Base-by-base conservation (phyloP, 2,113 vertebrate genomes). In the Colinus virginianus region DNA sequence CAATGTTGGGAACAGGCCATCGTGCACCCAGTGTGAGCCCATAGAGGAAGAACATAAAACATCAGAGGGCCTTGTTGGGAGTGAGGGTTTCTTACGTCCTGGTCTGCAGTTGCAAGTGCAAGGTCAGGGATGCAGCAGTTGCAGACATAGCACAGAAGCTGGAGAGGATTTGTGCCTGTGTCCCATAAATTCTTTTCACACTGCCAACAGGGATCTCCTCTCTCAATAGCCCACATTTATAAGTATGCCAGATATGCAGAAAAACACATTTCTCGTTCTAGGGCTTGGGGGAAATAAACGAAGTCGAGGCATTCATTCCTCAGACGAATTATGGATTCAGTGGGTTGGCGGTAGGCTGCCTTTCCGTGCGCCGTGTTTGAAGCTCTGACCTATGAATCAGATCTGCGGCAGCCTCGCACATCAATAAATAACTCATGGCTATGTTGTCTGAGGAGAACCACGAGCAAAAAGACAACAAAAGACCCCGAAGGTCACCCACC, bases 81-180 rank as follows among this genome's bases (percentile, higher is more conserved):
- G 2, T 18, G 77, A 40, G 25, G 11, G 1, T 22, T 62, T 49
- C 58, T 32, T 1, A 26, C 30, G 71, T 36, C 40, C 45, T 32
- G 55, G 42, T 38, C 38, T 78, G 32, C 1, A 8, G 4, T 13
- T n/a, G 58, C 51, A 51, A 8, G 17, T 38, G 76, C 75, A 3
- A 1, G 3, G 1, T 17, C 40, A 30, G 48, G 32, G 26, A 9
- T 6, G 15, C 12, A n/a, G 16, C 21, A 69, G 18, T 45, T 78
- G 20, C 12, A 16, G 59, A 17, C 10, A 3, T 1, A 13, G 32
- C 5, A 11, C 5, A 2, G 9, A 61, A 74, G 56, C 0, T 3
- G 11, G 17, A 8, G 19, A 14, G n/a, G 13, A 22, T 13, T n/a
- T 40, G 38, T 22, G 45, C 46, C 6, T 12, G 6, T 62, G 63